Percentiles rank a stretch among this genome's conserved stretches.
phyloP scores from a whole-genome alignment of 2,113 vertebrate species.

The Sclerurus mexicanus region DNA sequence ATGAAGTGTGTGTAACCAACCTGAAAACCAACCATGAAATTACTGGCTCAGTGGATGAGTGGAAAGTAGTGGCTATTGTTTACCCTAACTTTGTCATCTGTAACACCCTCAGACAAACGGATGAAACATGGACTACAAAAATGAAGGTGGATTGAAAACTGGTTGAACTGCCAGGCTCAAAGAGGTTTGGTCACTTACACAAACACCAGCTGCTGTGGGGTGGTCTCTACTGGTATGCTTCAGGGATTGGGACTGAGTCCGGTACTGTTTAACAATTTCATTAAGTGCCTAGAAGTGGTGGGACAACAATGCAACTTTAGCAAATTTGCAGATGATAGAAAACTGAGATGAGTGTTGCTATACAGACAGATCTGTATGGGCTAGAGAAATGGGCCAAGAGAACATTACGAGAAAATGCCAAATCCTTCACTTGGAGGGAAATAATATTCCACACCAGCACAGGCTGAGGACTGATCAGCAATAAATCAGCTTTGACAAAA shows the following conservation, averaged over 20 bases:
- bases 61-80: not conserved
- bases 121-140: not conserved
- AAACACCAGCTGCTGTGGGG: not conserved
- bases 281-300: not conserved
- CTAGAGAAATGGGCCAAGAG: not conserved
- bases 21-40: not conserved
- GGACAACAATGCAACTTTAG: not conserved
- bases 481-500: not conserved
- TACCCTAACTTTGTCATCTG: not conserved
- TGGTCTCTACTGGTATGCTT: not conserved
- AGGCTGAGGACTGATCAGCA: not conserved
- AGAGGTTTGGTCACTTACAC: not conserved
- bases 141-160: not conserved
- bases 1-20: not conserved
- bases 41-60: not conserved
- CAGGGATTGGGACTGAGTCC: not conserved
- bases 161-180: not conserved
- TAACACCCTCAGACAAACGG: not conserved
- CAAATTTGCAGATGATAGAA: not conserved
- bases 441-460: not conserved
- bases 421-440: not conserved
- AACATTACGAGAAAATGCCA: not conserved
- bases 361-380: not conserved
- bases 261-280: not conserved
- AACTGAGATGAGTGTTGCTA: not conserved